Evolutionary conservation across 2,888 invertebrate genomes (phyloP).

Genomic region (Athrips mouffetella): DNA sequence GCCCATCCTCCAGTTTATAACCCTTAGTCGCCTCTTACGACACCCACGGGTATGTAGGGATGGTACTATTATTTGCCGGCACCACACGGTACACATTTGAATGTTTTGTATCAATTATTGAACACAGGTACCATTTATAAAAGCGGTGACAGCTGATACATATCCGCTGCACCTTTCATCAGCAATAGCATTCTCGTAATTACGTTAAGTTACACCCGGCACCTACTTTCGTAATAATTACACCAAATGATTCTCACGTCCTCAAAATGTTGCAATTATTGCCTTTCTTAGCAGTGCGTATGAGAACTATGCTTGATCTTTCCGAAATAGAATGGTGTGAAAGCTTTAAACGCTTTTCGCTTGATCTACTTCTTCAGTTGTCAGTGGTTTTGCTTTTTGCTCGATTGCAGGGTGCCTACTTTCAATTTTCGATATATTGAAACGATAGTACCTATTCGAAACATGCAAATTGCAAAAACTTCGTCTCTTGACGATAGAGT

Average conservation of each 20-base stretch:
- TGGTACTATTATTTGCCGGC: too few relatives aligned
- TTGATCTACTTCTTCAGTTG: neutral
- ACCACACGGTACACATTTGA: too few relatives aligned
- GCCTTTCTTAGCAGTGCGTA: slow-evolving; percentile 1
- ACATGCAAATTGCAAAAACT: too few relatives aligned
- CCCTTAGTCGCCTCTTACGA: too few relatives aligned
- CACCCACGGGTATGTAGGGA: too few relatives aligned
- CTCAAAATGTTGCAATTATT: neutral
- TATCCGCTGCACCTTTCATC: neutral
- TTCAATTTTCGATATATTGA: too few relatives aligned
- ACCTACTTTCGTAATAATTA: slow-evolving; percentile 6
- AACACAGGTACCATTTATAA: neutral
- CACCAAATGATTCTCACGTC: neutral
- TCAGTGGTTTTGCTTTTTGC: neutral
- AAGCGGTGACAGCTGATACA: neutral
- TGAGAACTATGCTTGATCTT: slow-evolving; percentile 1
- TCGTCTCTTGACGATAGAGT: too few relatives aligned
- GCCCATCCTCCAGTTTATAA: too few relatives aligned
- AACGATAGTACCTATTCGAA: too few relatives aligned
- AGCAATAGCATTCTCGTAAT: neutral
- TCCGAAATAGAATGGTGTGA: neutral
- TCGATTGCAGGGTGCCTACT: too few relatives aligned
- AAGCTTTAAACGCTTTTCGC: neutral
- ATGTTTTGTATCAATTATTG: too few relatives aligned
- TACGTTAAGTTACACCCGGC: neutral